phyloP scores from a whole-genome alignment of 2,797 vertebrate genomes.

The Crocidura indochinensis region DNA sequence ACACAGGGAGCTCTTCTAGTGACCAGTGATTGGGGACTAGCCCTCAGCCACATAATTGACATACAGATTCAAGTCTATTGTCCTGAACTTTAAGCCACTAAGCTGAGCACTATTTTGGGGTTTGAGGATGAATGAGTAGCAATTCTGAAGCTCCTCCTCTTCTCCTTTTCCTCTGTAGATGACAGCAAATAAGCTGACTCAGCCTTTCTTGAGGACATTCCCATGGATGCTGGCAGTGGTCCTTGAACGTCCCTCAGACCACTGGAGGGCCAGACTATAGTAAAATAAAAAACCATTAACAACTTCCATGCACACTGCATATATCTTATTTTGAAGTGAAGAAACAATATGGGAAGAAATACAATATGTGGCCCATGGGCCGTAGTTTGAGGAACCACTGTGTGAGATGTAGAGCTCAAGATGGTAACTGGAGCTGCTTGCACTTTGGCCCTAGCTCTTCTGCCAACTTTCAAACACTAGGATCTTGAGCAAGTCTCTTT shows the following conservation, averaged over 20 bases:
- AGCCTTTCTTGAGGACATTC: slow-evolving; percentile 35
- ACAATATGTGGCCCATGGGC: too few species aligned
- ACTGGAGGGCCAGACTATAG: too few species aligned
- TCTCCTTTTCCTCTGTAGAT: not conserved
- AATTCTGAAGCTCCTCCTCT: not conserved
- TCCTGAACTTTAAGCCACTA: not conserved
- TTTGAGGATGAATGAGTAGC: not conserved
- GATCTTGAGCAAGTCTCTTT: slow-evolving; percentile 42
- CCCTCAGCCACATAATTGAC: not conserved
- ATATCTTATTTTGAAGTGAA: too few species aligned
- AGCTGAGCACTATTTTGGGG: not conserved
- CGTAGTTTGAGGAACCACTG: not conserved
- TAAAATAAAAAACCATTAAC: too few species aligned
- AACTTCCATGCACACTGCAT: too few species aligned
- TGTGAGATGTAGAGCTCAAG: slow-evolving; percentile 10
- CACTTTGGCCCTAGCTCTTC: too few species aligned
- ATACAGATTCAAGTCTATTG: slow-evolving; percentile 38
- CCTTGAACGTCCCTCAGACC: too few species aligned
- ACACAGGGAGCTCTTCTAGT: not conserved
- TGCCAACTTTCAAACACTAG: slow-evolving; percentile 11
- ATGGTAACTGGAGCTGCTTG: too few species aligned
- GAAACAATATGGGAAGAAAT: too few species aligned
- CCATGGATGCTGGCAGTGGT: not conserved
- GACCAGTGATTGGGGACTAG: not conserved
- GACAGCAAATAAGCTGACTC: not conserved